phyloP scores from a whole-genome alignment of 2,888 invertebrate species.

The Ethmia dodecea region DNA sequence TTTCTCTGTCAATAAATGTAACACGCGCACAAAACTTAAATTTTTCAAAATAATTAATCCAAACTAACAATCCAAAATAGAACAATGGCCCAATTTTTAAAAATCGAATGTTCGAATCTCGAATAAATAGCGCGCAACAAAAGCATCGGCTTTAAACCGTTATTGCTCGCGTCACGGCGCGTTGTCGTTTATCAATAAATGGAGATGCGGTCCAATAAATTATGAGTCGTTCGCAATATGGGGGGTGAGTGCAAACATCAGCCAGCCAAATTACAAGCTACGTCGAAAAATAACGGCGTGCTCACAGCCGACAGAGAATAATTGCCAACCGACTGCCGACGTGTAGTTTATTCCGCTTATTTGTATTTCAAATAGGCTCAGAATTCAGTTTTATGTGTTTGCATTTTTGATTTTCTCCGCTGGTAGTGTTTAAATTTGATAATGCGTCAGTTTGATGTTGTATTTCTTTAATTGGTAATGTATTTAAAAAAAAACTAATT shows the following conservation, averaged over 20 bases:
- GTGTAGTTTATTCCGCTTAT: conserved; percentile 56
- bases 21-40: too few species aligned
- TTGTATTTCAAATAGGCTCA: conserved; percentile 26
- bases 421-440: background rate
- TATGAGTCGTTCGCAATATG: conserved; percentile 45
- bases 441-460: too few species aligned
- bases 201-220: conserved; percentile 53
- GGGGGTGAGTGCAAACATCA: conserved; percentile 42
- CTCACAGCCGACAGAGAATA: conserved; percentile 47
- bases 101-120: too few species aligned
- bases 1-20: too few species aligned
- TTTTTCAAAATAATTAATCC: too few species aligned
- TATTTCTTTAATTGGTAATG: too few species aligned
- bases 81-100: too few species aligned
- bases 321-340: conserved; percentile 45
- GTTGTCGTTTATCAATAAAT: conserved; percentile 53
- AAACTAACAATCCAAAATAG: too few species aligned
- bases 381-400: conserved; percentile 14
- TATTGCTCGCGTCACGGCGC: conserved; percentile 31
- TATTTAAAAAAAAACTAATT: too few species aligned
- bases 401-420: conserved; percentile 6
- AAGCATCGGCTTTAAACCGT: conserved; percentile 35
- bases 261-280: conserved; percentile 50
- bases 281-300: conserved; percentile 50
- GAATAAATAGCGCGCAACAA: conserved; percentile 32